Base-by-base conservation (phyloP, 2,113 vertebrate species). In the Rhinichthys klamathensis region DNA sequence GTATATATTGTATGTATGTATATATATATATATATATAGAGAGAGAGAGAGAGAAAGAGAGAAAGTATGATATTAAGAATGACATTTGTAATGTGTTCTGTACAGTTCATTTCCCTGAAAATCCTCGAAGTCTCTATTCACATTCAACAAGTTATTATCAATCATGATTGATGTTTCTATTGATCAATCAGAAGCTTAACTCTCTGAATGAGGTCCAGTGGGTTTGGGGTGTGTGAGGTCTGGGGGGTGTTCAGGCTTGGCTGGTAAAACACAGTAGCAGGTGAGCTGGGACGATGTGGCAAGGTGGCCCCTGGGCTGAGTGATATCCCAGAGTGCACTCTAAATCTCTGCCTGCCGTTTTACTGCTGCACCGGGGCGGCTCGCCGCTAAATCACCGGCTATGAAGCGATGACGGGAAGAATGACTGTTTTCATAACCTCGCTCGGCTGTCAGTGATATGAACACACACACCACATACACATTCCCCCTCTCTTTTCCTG, bases 371-470 rank as follows among this genome's bases (percentile, higher is more conserved):
- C 88, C 95, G 94, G 96, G 92, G 94, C 94, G 94, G 94, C 95
- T 95, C 35, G 35, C 56, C 95, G 94, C 96, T 98, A 98, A 98
- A 99, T 98, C 96, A 97, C 96, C 95, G 96, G 95, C 96, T 97
- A 95, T 95, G 93, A 95, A 95, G 97, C 98, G 97, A 95, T 97
- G 97, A 99, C 97, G 98, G 97, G 95, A 96, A 96, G 95, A 96
- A 96, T 95, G 95, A 96, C 95, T 98, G 97, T 99, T 99, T 98
- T 97, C 96, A 95, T 98, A 98, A 97, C 97, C 97, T 94, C 94
- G 95, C 96, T 96, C 96, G 94, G 96, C 95, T 95, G 95, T 96
- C 95, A 97, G 96, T 96, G 96, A 96, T 96, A 95, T 93, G 94
- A 95, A 87, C 84, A 74, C 85, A 94, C 92, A 94, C 92, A 88